These are phyloP conservation scores for Magallana nippona DNA, from an alignment of 2,888 invertebrate genomes.

Conservation along the genomic window DNA sequence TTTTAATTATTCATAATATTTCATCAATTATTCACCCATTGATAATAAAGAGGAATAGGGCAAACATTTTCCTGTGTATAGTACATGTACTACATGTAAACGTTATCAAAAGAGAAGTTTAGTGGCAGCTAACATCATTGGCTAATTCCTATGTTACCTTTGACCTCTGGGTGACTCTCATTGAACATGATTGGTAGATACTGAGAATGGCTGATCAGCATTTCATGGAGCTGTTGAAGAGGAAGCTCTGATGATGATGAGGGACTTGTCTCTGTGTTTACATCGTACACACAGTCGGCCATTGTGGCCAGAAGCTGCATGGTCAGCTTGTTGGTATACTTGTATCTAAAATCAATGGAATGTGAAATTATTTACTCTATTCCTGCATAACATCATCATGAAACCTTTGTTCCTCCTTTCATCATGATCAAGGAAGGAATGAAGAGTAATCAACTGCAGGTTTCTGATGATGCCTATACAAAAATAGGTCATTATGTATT, in stretches of 20 bases:
- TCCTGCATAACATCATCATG: not conserved
- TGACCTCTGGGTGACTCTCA: slow-evolving; percentile 56
- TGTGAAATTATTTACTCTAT: not conserved
- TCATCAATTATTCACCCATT: no score
- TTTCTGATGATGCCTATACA: no score
- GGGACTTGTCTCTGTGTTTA: not conserved
- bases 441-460: no score
- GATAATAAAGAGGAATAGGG: no score
- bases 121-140: not conserved
- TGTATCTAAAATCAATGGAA: slow-evolving; percentile 47
- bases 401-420: no score
- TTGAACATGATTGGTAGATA: slow-evolving; percentile 71
- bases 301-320: slow-evolving; percentile 57
- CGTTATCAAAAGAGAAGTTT: no score
- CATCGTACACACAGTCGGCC: slow-evolving; percentile 47
- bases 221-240: slow-evolving; percentile 62
- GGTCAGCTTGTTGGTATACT: slow-evolving; percentile 54
- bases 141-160: slow-evolving; percentile 54
- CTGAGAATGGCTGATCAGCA: slow-evolving; percentile 70
- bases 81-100: no score
- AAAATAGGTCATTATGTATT: no score
- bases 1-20: no score
- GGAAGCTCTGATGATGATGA: slow-evolving; percentile 25
- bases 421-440: no score
- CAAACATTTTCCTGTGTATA: no score